phyloP scores from a whole-genome alignment of 2,888 invertebrate genomes.

The Caenorhabditis sp. region DNA sequence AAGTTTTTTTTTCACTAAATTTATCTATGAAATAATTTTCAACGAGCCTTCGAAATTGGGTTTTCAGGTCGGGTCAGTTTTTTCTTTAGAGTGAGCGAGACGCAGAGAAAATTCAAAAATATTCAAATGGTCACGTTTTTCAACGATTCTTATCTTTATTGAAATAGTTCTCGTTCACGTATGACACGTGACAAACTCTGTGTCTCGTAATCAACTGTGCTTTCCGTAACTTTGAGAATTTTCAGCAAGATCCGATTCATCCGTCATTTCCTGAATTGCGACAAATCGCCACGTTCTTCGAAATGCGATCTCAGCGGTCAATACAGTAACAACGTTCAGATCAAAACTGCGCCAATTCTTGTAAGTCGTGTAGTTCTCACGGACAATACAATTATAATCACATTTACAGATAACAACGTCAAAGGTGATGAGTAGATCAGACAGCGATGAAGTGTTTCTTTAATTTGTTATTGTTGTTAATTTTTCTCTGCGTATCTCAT shows the following conservation, averaged over 20 bases:
- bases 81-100: too few relatives aligned
- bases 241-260: conserved; percentile 36
- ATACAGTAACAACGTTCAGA: conserved; percentile 11
- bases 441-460: conserved; percentile 32
- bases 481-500: background rate
- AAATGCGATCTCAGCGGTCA: conserved; percentile 27
- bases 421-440: background rate
- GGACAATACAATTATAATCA: conserved; percentile 3
- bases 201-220: too few relatives aligned
- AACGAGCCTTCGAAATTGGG: too few relatives aligned
- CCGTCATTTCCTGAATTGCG: conserved; percentile 32
- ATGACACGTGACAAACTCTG: too few relatives aligned
- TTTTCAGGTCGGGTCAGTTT: too few relatives aligned
- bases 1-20: too few relatives aligned
- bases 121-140: too few relatives aligned
- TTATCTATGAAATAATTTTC: too few relatives aligned
- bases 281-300: conserved; percentile 16
- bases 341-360: conserved; percentile 7
- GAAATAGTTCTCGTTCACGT: too few relatives aligned
- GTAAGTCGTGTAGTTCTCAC: background rate
- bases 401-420: conserved; percentile 16
- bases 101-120: too few relatives aligned
- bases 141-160: too few relatives aligned
- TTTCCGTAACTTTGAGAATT: background rate
- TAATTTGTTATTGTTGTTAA: background rate